Percentiles rank a stretch among this genome's conserved stretches.
These are phyloP conservation scores for Monopterus albus DNA, from an alignment of 2,113 vertebrate genomes.

Conservation along the genomic window DNA sequence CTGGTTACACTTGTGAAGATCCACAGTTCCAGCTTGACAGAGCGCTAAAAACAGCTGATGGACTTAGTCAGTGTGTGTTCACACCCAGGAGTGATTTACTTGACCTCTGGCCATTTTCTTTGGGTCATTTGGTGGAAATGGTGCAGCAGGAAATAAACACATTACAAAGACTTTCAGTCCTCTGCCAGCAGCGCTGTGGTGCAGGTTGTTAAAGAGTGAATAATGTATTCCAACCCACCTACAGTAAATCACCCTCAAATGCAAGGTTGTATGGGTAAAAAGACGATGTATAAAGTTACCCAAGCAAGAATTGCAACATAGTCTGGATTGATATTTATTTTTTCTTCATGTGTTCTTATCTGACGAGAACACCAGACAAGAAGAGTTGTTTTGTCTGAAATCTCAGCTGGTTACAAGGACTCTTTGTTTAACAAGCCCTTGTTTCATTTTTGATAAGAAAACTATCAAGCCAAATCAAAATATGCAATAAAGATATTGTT, in stretches of 20 bases:
- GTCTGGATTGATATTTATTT: not conserved
- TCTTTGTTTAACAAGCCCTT: too few species aligned
- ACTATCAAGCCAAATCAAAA: too few species aligned
- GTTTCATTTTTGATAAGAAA: too few species aligned
- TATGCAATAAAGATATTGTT: too few species aligned
- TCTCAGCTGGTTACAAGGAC: too few species aligned
- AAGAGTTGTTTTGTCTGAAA: too few species aligned
- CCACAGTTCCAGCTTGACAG: conserved; percentile 1
- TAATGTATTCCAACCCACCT: conserved; percentile 35
- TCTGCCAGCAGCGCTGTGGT: conserved; percentile 49
- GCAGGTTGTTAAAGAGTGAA: conserved; percentile 31
- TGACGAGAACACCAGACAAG: not conserved
- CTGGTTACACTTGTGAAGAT: conserved; percentile 12
- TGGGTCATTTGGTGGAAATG: conserved; percentile 42
- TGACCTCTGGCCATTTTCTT: conserved; percentile 16
- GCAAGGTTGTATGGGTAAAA: conserved; percentile 12
- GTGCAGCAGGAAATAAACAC: conserved; percentile 33
- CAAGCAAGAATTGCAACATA: not conserved
- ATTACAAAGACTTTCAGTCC: not conserved
- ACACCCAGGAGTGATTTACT: conserved; percentile 14
- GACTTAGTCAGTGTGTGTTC: conserved; percentile 5
- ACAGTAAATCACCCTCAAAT: conserved; percentile 30
- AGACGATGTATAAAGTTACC: not conserved
- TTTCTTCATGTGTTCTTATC: not conserved
- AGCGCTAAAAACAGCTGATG: conserved; percentile 7